Evolutionary conservation across 2,797 vertebrate genomes (phyloP), one percentile per base, ranked within the genome.

Genomic region (Sebastes dallii): DNA sequence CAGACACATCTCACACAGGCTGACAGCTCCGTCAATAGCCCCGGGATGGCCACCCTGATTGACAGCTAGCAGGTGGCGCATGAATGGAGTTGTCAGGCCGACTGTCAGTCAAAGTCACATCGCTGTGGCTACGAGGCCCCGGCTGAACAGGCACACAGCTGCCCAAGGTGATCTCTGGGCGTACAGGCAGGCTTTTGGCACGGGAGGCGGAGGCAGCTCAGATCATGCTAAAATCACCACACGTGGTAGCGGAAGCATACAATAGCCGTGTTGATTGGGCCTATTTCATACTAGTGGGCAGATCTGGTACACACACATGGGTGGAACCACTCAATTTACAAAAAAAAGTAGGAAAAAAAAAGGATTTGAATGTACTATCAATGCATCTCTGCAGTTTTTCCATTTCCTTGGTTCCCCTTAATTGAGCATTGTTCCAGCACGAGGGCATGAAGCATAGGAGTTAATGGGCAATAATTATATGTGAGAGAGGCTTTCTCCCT

Each of bases 381-480:
- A 92, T 92, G 91, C 87, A 91, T 93, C 87, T 91, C 87, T 83
- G 87, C 87, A 82, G 84, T 86, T 90, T 92, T 87, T 85, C 84
- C 89, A 91, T 93, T 91, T 91, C 89, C 85, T 91, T 96, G 95
- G 96, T 96, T 96, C 94, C 94, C 95, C 96, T 97, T 97, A 97
- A 97, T 94, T 96, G 97, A 97, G 97, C 96, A 96, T 97, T 96
- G 96, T 96, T 97, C 96, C 96, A 94, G 95, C 95, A 96, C 93
- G 95, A 96, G 97, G 96, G 95, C 96, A 97, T 90, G 91, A 94
- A 93, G 93, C 92, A 92, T 85, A 91, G 88, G 90, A 94, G 93
- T 97, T 98, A 97, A 98, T 97, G 97, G 97, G 96, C 96, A 96
- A 97, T 98, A 97, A 97, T 98, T 97, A 98, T 97, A 97, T 97